A percentile compares a stretch with the other conserved stretches of the same genome.
Evolutionary conservation across 2,113 vertebrate genomes (phyloP).

Genomic region (Neodon shergylaensis): DNA sequence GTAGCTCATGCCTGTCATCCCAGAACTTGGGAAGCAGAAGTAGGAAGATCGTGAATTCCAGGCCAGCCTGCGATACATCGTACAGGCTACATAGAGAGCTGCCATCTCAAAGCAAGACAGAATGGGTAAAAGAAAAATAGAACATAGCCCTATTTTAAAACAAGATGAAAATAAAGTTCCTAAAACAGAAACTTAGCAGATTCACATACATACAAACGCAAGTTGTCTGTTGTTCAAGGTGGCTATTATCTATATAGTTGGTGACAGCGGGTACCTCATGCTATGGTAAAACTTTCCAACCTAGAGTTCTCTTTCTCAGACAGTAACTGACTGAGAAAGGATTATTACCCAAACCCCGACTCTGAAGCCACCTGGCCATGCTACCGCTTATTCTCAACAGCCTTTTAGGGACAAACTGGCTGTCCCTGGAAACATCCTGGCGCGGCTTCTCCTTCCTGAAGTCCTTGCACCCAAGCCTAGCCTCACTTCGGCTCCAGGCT

Average conservation of each 20-base stretch:
- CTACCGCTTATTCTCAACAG: neutral
- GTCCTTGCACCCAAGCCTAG: rapidly evolving
- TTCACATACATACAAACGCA: neutral
- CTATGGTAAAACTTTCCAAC: neutral
- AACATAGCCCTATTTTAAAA: neutral
- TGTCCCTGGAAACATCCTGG: neutral
- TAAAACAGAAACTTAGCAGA: neutral
- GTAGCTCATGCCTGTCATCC: neutral
- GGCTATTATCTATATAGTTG: neutral
- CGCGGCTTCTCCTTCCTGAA: neutral
- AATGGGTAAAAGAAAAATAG: neutral
- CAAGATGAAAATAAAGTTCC: neutral
- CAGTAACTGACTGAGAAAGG: neutral
- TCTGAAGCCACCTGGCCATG: neutral
- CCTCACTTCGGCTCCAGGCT: neutral
- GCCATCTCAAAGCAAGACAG: neutral
- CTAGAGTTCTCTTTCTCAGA: neutral
- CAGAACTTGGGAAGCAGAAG: no score
- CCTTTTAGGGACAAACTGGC: neutral
- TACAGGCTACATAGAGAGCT: neutral
- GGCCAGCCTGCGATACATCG: neutral
- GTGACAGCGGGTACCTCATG: neutral
- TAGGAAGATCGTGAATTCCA: neutral
- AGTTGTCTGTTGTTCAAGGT: neutral
- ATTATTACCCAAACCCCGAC: neutral